These are phyloP conservation scores for Linnaemya tessellans DNA, from an alignment of 2,888 invertebrate genomes.

Conservation along the genomic window DNA sequence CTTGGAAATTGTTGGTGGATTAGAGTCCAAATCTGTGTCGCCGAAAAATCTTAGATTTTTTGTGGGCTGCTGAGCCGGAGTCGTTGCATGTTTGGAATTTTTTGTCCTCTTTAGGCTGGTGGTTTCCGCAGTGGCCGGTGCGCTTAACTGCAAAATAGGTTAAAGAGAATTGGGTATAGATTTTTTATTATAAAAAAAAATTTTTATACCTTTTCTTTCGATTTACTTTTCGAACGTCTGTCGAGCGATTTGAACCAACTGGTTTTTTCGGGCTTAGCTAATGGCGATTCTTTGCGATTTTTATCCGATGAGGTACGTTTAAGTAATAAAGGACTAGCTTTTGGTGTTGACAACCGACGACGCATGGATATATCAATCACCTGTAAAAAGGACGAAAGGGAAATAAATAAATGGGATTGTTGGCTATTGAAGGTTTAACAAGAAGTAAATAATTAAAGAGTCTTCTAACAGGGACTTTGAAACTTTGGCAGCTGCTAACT, in stretches of 20 bases:
- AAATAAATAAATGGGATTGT: background rate
- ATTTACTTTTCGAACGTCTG: constrained; percentile 88
- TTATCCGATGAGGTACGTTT: constrained; percentile 85
- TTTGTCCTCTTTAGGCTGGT: constrained; percentile 79
- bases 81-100: constrained; percentile 68
- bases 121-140: constrained; percentile 76
- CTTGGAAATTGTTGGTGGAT: constrained; percentile 85
- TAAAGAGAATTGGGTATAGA: background rate
- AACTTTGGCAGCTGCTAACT: too few species aligned
- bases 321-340: constrained; percentile 86
- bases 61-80: constrained; percentile 73
- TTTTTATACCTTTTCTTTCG: constrained; percentile 79
- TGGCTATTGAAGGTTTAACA: too few species aligned
- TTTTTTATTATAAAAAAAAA: background rate
- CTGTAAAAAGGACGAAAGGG: constrained; percentile 66
- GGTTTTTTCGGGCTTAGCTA: constrained; percentile 84
- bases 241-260: constrained; percentile 93
- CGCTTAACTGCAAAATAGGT: constrained; percentile 75
- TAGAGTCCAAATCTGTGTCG: constrained; percentile 91
- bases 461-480: too few species aligned
- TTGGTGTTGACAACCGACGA: constrained; percentile 90
- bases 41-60: constrained; percentile 93
- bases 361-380: constrained; percentile 87
- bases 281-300: constrained; percentile 81
- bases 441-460: too few species aligned